Evolutionary conservation across 2,113 vertebrate species (phyloP), one percentile per base, ranked within the genome.

Genomic region (Anolis sagrei): DNA sequence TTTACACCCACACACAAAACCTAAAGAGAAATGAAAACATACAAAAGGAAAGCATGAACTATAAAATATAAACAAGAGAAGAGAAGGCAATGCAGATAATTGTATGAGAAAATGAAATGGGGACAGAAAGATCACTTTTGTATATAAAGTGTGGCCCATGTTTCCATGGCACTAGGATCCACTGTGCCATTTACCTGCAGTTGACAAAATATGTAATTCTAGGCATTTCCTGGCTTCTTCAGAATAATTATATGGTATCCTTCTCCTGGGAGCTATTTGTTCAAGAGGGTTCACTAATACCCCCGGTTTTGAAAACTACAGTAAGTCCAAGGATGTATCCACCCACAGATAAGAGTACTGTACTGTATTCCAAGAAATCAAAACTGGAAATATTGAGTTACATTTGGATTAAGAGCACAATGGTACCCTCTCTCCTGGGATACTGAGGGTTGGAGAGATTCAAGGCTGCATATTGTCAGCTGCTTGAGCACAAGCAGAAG

Each of bases 41-140:
- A 82, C 6, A 61, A 29, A 27, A 23, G 18, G 25, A 21, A 25
- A 79, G 25, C 0, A 1, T 5, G 64, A 36, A 2, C 6, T 62
- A 27, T 1, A 0, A n/a, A 1, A 14, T 25, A 19, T 0, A 54
- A 21, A 75, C 34, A 34, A 11, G 70, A 2, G 6, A 27, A 89
- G 58, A 18, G 5, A 64, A 84, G 29, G 19, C 62, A 78, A 32
- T 48, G n/a, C 76, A 72, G 51, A 73, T 3, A 32, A 29, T 87
- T 77, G 7, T 21, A 44, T 89, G 81, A 13, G 34, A 89, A 87
- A 89, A 61, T 79, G 51, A 27, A 18, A 87, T 83, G 73, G 84
- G 85, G 3, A 2, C 21, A 34, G 23, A 6, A 32, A 29, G 10
- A 4, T 21, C 18, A 39, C 8, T 76, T 68, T 39, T 78, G 10